Evolutionary conservation across 2,113 vertebrate species (phyloP), one percentile per base, ranked within the genome.

Genomic region (Cygnus buccinator): DNA sequence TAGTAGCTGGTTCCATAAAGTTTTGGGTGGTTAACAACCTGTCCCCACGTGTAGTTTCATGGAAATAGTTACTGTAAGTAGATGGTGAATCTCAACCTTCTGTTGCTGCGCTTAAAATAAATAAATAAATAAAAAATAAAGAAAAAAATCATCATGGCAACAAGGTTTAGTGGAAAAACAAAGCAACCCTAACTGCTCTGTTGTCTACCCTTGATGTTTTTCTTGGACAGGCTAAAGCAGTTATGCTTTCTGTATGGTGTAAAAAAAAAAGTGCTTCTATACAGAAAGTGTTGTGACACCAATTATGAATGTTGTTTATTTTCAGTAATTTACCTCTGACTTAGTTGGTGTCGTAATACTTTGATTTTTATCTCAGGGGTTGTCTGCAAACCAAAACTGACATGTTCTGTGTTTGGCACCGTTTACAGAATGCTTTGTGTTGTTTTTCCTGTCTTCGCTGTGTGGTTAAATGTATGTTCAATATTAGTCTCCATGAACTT

Each of bases 341-440:
- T 96, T 97, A 94, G 84, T 97, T 97, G 97, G 97, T 98, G 97
- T 98, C 96, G 89, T 97, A 98, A 97, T 97, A 98, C 97, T 97
- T 97, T 66, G 89, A 82, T 98, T 98, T 98, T 94, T 98, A 98
- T 98, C 98, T 98, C 98, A 97, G 97, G 97, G 98, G 97, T 98
- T 97, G 97, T 98, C 96, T 97, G 94, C 96, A 98, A 97, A 98
- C 98, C 97, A 98, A 98, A 98, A 98, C 97, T 97, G 97, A 97
- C 97, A 95, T 95, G 92, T 96, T 97, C 95, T 97, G 89, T 97
- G 97, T 93, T 97, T 97, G 95, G 90, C 92, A 94, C 96, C 57
- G 91, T 95, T 94, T 97, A 93, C 92, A 93, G 91, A 97, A 93
- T 94, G 90, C 95, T 97, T 97, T 97, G 95, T 97, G 48, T 96